Percentiles rank a stretch among this genome's conserved stretches.
These are phyloP conservation scores for Virgularia gustaviana DNA, from an alignment of 92 coral and sea anemone species.

Conservation along the genomic window DNA sequence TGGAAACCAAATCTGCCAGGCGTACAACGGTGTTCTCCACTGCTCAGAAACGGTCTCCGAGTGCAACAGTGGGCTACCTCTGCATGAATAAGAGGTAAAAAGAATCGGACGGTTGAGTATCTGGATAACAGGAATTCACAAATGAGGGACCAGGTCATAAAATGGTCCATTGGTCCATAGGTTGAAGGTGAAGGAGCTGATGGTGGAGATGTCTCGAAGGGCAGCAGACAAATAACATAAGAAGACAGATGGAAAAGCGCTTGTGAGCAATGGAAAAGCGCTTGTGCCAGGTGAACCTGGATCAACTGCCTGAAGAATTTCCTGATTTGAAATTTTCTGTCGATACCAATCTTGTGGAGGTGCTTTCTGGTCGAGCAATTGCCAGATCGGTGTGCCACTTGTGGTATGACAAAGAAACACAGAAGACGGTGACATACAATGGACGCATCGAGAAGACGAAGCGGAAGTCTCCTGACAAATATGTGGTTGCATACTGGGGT, in stretches of 20 bases:
- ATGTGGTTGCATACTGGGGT: neutral
- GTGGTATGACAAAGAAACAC: slow-evolving; percentile 10
- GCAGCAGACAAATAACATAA: slow-evolving; percentile 9
- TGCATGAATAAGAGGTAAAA: slow-evolving; percentile 13
- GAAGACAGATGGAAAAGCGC: neutral
- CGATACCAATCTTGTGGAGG: neutral
- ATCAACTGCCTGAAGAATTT: slow-evolving; percentile 3
- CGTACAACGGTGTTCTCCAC: too few relatives aligned
- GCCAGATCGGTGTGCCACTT: neutral
- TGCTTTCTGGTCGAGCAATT: slow-evolving; percentile 11
- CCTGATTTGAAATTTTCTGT: slow-evolving; percentile 6
- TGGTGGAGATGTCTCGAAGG: slow-evolving; percentile 10
- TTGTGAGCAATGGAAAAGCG: slow-evolving; percentile 1
- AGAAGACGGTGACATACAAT: neutral
- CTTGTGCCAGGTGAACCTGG: neutral
- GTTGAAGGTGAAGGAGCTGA: slow-evolving; percentile 25
- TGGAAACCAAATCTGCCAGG: too few relatives aligned
- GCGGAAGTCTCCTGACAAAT: neutral
- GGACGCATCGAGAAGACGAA: neutral
- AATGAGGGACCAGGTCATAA: too few relatives aligned
- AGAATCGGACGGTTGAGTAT: slow-evolving; percentile 3
- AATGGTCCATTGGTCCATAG: too few relatives aligned
- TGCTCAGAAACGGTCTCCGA: slow-evolving; percentile 10
- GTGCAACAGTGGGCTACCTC: slow-evolving; percentile 16
- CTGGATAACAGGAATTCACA: too few relatives aligned